Conservation (phyloP, 1,140 invertebrate genomes). For the Microplitis demolitor region DNA sequence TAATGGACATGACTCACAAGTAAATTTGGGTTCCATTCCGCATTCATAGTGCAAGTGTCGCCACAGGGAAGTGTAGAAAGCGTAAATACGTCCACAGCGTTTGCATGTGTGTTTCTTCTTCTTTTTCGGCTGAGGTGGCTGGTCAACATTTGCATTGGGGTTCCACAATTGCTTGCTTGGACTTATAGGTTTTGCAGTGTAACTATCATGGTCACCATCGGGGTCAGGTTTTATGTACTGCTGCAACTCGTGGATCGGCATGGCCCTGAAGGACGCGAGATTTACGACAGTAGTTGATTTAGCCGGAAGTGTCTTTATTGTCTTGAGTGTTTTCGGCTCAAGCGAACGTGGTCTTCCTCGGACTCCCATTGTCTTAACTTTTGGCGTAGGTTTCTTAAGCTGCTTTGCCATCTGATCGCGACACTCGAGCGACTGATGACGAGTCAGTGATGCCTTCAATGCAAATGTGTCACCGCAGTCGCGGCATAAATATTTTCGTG, state of each 20-base stretch:
- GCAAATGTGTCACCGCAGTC: conserved; percentile 36
- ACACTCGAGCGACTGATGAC: conserved; percentile 59
- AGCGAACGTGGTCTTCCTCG: conserved; percentile 20
- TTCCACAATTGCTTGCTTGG: neutral
- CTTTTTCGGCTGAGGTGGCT: conserved; percentile 25
- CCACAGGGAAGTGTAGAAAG: conserved; percentile 59
- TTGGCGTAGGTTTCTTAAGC: neutral
- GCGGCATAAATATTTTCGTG: conserved; percentile 30
- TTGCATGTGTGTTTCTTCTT: conserved; percentile 56
- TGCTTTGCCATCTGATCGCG: conserved; percentile 15
- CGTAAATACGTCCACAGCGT: conserved; percentile 59
- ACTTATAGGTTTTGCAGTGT: no score
- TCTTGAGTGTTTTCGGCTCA: conserved; percentile 3
- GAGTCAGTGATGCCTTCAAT: conserved; percentile 53
- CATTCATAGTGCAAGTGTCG: conserved; percentile 66
- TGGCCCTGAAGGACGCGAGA: neutral
- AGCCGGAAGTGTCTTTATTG: neutral
- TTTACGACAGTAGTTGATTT: neutral
- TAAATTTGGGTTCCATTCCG: conserved; percentile 62
- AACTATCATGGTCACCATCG: neutral
- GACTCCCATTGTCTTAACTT: no score
- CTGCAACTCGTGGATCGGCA: no score
- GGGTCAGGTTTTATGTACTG: conserved; percentile 6
- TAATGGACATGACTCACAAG: conserved; percentile 53
- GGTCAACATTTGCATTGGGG: neutral